A percentile compares a stretch with the other conserved stretches of the same genome.
phyloP scores from a whole-genome alignment of 2,113 vertebrate genomes.

The Mormoops blainvillei region DNA sequence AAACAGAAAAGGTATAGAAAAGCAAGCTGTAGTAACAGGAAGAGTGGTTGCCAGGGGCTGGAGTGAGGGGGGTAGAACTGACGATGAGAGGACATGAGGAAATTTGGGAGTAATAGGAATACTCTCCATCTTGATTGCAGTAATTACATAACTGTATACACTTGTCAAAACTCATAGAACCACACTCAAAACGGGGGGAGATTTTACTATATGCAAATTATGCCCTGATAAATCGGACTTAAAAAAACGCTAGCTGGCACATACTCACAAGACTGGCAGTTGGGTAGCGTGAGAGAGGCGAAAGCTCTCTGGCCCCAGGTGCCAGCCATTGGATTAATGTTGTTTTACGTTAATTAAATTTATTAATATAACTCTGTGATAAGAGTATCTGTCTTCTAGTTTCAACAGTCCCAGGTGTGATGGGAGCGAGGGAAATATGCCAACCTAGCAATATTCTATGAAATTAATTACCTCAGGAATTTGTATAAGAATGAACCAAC shows the following conservation, averaged over 20 bases:
- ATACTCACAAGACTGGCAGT: neutral
- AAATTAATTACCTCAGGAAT: conserved; percentile 62
- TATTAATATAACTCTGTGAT: conserved; percentile 67
- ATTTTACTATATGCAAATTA: neutral
- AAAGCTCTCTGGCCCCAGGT: conserved; percentile 29
- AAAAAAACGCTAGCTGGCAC: neutral
- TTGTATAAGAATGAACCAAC: conserved; percentile 45
- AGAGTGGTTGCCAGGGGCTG: neutral
- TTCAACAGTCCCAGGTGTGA: conserved; percentile 54
- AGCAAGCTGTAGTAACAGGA: neutral
- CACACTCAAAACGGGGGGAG: neutral
- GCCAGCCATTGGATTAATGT: conserved; percentile 56
- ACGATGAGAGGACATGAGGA: neutral
- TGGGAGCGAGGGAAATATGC: conserved; percentile 42
- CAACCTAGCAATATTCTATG: conserved; percentile 43
- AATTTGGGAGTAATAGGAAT: neutral
- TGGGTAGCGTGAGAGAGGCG: neutral
- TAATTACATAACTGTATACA: neutral
- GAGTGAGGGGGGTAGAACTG: neutral
- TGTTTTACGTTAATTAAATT: conserved; percentile 69
- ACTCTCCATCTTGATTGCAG: neutral
- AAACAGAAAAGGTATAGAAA: neutral
- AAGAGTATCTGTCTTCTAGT: conserved; percentile 55
- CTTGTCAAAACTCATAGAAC: neutral
- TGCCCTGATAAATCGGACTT: neutral